These are phyloP conservation scores for Entomobrya proxima DNA, from an alignment of 2,888 invertebrate genomes.

Conservation along the genomic window DNA sequence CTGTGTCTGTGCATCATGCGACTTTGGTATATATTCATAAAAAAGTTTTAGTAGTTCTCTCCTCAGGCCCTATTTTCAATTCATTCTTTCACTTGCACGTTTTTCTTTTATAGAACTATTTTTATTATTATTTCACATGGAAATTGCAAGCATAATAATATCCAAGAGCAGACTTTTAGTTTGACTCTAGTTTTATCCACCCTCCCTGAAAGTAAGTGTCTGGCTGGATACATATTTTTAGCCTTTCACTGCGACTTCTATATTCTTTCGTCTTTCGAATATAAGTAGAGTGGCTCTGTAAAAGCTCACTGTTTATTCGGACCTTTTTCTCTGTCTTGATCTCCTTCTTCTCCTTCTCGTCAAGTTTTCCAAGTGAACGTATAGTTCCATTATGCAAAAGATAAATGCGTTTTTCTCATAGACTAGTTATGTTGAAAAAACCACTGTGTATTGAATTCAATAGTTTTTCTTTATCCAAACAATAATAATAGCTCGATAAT, in stretches of 20 bases:
- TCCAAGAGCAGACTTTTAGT: background rate
- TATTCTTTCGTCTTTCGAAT: background rate
- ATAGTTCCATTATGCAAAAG: conserved; percentile 23
- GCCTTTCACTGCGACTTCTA: background rate
- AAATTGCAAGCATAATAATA: background rate
- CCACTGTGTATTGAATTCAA: conserved; percentile 12
- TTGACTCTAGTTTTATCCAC: conserved; percentile 1
- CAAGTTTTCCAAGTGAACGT: conserved; percentile 32
- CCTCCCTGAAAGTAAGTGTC: background rate
- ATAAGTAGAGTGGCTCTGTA: background rate
- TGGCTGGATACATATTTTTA: background rate
- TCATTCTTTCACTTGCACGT: conserved; percentile 14
- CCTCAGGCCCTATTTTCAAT: conserved; percentile 17
- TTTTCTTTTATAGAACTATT: background rate
- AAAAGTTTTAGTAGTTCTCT: conserved; percentile 32
- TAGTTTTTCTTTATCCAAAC: conserved; percentile 36
- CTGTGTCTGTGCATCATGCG: no score
- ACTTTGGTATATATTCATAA: background rate
- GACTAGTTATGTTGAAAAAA: conserved; percentile 3
- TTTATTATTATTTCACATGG: background rate
- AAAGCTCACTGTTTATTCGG: conserved; percentile 31
- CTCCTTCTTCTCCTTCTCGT: background rate
- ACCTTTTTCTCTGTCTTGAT: background rate
- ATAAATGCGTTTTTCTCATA: background rate
- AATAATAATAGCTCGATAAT: conserved; percentile 41